These are phyloP conservation scores for Drosophila prosaltans DNA, from an alignment of 1,140 invertebrate species.

Conservation along the genomic window DNA sequence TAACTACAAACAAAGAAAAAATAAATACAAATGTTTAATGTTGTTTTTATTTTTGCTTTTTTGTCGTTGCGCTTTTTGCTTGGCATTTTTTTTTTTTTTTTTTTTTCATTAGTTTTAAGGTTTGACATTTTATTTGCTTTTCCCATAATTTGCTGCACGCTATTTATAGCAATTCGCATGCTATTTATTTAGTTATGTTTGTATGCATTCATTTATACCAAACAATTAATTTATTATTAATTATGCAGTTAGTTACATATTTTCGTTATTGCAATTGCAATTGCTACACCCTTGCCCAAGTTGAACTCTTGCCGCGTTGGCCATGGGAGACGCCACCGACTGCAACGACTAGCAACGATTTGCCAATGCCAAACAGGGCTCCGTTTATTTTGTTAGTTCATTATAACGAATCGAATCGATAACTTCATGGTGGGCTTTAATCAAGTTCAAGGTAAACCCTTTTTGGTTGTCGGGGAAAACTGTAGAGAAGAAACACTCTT, in stretches of 20 bases:
- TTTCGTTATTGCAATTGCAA: constrained; percentile 3
- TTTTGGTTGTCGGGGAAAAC: too few species aligned
- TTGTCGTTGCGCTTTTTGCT: constrained; percentile 25
- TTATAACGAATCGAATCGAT: constrained; percentile 35
- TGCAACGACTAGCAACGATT: not conserved
- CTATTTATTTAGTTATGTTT: constrained; percentile 23
- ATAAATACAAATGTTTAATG: not conserved
- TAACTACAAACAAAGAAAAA: not conserved
- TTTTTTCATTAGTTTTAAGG: constrained; percentile 34
- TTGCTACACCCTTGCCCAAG: constrained; percentile 14
- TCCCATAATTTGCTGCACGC: constrained; percentile 58
- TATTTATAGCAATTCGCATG: constrained; percentile 45
- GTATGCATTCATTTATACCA: not conserved
- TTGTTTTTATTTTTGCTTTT: constrained; percentile 13
- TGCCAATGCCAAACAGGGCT: not conserved
- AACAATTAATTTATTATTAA: constrained; percentile 43
- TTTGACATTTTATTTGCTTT: constrained; percentile 53
- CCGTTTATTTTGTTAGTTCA: constrained; percentile 6
- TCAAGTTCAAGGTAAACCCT: not conserved
- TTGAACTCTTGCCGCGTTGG: constrained; percentile 25
- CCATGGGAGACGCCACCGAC: not conserved
- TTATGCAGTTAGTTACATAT: constrained; percentile 42
- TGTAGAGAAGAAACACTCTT: too few species aligned
- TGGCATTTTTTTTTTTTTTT: constrained; percentile 6
- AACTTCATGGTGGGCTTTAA: constrained; percentile 18